These are phyloP conservation scores for Bursaphelenchus okinawaensis DNA, from an alignment of 2,888 invertebrate species.

Conservation along the genomic window DNA sequence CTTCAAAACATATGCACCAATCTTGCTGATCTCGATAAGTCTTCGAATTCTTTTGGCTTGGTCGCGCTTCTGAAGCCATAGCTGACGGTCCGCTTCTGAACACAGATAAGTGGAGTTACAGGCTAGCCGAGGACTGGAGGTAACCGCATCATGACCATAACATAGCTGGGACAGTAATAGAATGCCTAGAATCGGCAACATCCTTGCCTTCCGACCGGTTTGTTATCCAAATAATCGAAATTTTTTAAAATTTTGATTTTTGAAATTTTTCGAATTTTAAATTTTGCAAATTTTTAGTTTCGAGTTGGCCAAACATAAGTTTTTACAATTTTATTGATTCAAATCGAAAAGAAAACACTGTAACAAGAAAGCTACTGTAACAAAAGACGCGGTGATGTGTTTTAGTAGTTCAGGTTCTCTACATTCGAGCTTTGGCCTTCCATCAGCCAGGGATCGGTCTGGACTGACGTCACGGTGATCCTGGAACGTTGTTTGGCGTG, in stretches of 20 bases:
- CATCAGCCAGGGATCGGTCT: slow-evolving; percentile 28
- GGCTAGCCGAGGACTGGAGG: slow-evolving; percentile 1
- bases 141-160: neutral
- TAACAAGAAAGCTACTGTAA: too few relatives aligned
- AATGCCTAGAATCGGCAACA: neutral
- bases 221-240: too few relatives aligned
- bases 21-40: neutral
- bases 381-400: too few relatives aligned
- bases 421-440: slow-evolving; percentile 11
- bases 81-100: neutral
- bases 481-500: slow-evolving; percentile 22
- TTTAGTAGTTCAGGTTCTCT: slow-evolving; percentile 27
- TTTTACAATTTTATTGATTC: too few relatives aligned
- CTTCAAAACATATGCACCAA: neutral
- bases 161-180: neutral
- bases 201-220: too few relatives aligned
- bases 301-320: too few relatives aligned
- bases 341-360: too few relatives aligned
- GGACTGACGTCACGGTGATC: slow-evolving; percentile 22
- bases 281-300: too few relatives aligned
- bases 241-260: too few relatives aligned
- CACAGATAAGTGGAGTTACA: neutral
- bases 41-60: neutral
- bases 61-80: neutral
- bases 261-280: too few relatives aligned